These are phyloP conservation scores for Psephotus haematonotus DNA, from an alignment of 2,113 vertebrate species.

Conservation along the genomic window DNA sequence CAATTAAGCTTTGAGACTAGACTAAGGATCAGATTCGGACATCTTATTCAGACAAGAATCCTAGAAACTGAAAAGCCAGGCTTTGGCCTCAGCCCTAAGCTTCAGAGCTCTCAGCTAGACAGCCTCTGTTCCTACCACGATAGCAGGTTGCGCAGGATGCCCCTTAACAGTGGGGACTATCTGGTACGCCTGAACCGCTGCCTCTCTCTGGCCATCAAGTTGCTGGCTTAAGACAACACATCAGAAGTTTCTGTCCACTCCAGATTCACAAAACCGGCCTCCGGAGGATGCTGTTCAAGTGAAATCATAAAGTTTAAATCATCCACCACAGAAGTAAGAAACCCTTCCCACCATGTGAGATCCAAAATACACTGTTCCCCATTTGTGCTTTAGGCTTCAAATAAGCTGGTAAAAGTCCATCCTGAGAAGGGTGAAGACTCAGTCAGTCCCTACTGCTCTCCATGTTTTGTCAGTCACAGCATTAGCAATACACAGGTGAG, in stretches of 20 bases:
- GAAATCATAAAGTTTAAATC: background rate
- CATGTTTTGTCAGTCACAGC: background rate
- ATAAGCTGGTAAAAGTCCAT: background rate
- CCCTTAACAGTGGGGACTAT: background rate
- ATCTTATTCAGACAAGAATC: background rate
- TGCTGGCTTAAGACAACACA: background rate
- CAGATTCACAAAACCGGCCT: background rate
- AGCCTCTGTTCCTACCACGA: background rate
- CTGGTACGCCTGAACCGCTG: background rate
- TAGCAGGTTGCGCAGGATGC: background rate
- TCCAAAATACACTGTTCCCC: background rate
- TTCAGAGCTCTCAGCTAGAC: background rate
- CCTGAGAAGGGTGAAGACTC: background rate
- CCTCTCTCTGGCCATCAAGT: background rate
- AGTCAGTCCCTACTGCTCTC: background rate
- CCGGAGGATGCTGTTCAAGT: background rate
- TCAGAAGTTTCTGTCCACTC: background rate
- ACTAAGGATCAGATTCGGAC: background rate
- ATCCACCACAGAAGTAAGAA: background rate
- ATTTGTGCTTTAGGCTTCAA: background rate
- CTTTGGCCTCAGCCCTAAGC: background rate
- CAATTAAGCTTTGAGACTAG: background rate
- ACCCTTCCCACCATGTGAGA: background rate
- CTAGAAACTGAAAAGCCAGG: background rate
- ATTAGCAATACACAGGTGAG: background rate